Conservation (phyloP, 23 tunicate genomes). For the Halocynthia aurantium region DNA sequence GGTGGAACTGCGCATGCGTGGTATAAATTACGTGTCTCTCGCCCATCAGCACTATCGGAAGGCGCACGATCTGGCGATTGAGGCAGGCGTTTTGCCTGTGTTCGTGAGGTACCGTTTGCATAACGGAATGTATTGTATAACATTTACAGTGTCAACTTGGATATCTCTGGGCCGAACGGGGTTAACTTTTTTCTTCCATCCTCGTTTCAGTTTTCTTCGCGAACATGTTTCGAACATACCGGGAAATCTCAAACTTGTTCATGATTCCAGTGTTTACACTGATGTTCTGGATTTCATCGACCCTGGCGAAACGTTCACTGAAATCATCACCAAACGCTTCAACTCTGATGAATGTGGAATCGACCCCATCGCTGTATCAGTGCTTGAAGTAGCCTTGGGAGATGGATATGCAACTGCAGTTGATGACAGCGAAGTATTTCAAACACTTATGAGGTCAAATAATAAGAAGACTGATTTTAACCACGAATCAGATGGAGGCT, state of each 20-base stretch:
- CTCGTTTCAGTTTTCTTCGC: slow-evolving; percentile 1
- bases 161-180: no score
- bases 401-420: neutral
- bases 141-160: no score
- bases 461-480: neutral
- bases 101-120: neutral
- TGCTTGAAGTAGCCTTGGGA: neutral
- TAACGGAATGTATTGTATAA: no score
- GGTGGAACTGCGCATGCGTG: slow-evolving; percentile 2
- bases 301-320: neutral
- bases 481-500: neutral
- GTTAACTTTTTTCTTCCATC: no score
- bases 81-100: neutral
- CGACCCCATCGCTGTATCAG: neutral
- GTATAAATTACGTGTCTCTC: neutral
- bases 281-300: neutral
- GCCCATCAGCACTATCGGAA: neutral
- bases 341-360: neutral
- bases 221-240: neutral
- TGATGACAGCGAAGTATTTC: neutral
- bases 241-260: neutral
- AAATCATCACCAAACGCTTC: neutral
- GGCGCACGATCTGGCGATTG: neutral
- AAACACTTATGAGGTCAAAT: neutral
- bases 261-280: neutral